Conservation (phyloP, 2,888 invertebrate genomes). For the Cataglyphis albicans region DNA sequence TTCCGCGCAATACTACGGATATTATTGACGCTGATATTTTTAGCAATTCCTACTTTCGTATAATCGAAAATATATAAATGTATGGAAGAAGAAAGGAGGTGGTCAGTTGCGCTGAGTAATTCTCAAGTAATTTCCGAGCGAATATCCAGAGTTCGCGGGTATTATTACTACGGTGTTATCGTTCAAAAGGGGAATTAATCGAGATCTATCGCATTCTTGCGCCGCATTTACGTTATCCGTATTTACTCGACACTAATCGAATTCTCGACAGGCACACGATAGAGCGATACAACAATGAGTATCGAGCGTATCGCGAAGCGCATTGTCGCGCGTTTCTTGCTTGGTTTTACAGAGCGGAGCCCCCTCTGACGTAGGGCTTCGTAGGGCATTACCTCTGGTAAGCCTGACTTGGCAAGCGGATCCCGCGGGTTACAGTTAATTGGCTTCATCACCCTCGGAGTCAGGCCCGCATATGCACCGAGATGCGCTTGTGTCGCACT, state of each 20-base stretch:
- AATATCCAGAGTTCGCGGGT: neutral
- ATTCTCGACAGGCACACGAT: constrained; percentile 60
- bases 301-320: constrained; percentile 52
- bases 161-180: neutral
- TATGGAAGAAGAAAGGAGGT: neutral
- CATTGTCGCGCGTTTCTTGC: constrained; percentile 66
- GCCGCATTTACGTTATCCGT: constrained; percentile 40
- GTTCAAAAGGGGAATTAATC: constrained; percentile 25
- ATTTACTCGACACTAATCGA: constrained; percentile 63
- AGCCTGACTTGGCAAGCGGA: constrained; percentile 79
- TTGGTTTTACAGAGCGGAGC: constrained; percentile 62
- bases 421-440: constrained; percentile 82
- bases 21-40: neutral
- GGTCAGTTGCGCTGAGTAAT: constrained; percentile 10
- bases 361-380: constrained; percentile 75
- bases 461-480: constrained; percentile 65
- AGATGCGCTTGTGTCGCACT: constrained; percentile 52
- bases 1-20: neutral
- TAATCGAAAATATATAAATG: neutral
- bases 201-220: neutral
- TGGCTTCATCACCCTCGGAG: constrained; percentile 76
- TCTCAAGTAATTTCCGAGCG: constrained; percentile 16
- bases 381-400: constrained; percentile 77
- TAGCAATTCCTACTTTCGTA: neutral
- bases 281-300: constrained; percentile 58